Evolutionary conservation across 2,113 vertebrate genomes (phyloP).

Genomic region (Coptodon bakossiorum): DNA sequence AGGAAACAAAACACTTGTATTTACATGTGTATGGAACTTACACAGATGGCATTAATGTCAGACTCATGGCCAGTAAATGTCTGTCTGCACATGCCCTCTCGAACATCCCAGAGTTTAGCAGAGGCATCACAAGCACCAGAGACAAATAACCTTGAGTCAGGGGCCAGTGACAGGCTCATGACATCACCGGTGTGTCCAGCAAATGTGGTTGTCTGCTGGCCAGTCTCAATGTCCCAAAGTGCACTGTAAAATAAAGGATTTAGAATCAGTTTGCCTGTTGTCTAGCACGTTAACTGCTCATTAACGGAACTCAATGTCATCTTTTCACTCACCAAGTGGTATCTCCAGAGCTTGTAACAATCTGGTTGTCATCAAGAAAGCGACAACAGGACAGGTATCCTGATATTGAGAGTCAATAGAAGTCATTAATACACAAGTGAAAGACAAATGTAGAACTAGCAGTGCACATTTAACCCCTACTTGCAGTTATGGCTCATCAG

Average conservation of each 20-base stretch:
- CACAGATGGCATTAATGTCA: conserved; percentile 98
- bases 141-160: conserved; percentile 92
- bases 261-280: not conserved
- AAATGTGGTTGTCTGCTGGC: conserved; percentile 98
- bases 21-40: conserved; percentile 62
- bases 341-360: conserved; percentile 98
- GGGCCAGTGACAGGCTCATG: conserved; percentile 96
- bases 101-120: conserved; percentile 97
- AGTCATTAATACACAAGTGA: not conserved
- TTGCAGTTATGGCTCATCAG: not conserved
- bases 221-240: conserved; percentile 99
- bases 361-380: conserved; percentile 99
- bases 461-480: not conserved
- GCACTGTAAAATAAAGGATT: conserved; percentile 70
- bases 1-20: not conserved
- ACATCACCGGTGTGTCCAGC: conserved; percentile 97
- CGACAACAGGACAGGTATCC: conserved; percentile 98
- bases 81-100: conserved; percentile 99
- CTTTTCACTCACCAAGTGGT: conserved; percentile 89
- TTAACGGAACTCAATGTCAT: not conserved
- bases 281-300: not conserved
- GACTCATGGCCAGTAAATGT: conserved; percentile 99
- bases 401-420: conserved; percentile 41
- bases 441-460: not conserved
- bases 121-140: conserved; percentile 98